These are phyloP conservation scores for Eubasilissa splendida DNA, from an alignment of 2,888 invertebrate genomes.

Conservation along the genomic window DNA sequence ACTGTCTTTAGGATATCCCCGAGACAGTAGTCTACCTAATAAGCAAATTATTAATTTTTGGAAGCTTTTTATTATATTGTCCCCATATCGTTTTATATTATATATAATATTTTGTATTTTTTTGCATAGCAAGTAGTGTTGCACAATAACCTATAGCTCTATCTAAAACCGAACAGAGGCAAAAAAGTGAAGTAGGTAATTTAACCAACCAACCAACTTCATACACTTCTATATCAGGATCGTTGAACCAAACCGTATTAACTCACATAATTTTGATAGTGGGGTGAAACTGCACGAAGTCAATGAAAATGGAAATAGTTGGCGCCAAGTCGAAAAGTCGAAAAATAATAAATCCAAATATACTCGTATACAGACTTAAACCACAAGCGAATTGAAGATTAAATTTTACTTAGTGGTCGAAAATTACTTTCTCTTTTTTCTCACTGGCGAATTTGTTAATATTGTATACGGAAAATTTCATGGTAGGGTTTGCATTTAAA, in stretches of 20 bases:
- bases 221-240: not conserved
- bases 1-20: too few species aligned
- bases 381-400: not conserved
- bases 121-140: too few species aligned
- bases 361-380: not conserved
- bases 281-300: not conserved
- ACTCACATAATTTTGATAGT: conserved; percentile 13
- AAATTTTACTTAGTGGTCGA: not conserved
- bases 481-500: conserved; percentile 26
- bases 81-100: too few species aligned
- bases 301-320: conserved; percentile 1
- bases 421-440: not conserved
- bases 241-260: not conserved
- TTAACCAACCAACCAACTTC: too few species aligned
- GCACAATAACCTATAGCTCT: too few species aligned
- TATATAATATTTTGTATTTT: too few species aligned
- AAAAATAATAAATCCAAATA: not conserved
- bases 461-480: not conserved
- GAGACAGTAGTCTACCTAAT: too few species aligned
- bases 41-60: too few species aligned
- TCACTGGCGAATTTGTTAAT: not conserved
- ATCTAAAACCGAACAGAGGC: too few species aligned
- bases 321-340: not conserved
- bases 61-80: too few species aligned
- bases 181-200: too few species aligned